These are phyloP conservation scores for Sander lucioperca DNA, from an alignment of 2,113 vertebrate species.

Conservation along the genomic window DNA sequence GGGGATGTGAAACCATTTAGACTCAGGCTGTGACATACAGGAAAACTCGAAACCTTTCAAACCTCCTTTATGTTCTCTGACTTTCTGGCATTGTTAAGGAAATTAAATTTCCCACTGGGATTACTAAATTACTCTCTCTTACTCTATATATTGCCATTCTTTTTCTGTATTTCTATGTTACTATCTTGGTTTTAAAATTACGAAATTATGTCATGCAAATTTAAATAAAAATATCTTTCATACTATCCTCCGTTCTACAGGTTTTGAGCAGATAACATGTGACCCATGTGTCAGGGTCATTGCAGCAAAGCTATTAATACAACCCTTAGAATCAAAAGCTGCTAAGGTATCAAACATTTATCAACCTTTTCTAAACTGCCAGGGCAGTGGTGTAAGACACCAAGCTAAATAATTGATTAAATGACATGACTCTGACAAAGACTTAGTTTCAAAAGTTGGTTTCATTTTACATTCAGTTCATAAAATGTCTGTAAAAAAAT, in stretches of 20 bases:
- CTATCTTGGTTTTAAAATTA: neutral
- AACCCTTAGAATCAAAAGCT: neutral
- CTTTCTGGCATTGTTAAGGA: neutral
- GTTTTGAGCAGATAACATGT: neutral
- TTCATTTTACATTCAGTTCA: constrained; percentile 74
- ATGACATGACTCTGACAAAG: constrained; percentile 2
- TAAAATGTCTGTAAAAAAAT: constrained; percentile 60
- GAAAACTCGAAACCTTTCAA: too few relatives aligned
- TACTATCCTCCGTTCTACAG: neutral
- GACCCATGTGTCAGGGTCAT: neutral
- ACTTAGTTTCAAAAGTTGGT: constrained; percentile 52
- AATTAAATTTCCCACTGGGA: neutral
- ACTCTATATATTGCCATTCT: neutral
- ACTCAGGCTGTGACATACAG: neutral
- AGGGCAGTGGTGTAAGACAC: neutral
- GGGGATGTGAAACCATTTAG: neutral
- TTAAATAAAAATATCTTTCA: constrained; percentile 3
- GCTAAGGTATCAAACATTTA: neutral
- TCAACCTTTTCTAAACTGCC: neutral
- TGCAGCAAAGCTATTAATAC: neutral
- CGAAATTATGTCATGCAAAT: neutral
- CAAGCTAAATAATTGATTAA: neutral
- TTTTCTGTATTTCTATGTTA: neutral
- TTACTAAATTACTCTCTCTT: neutral
- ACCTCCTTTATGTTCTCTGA: neutral